These are phyloP conservation scores for Leucopsar rothschildi DNA, from an alignment of 2,113 vertebrate species.

Conservation along the genomic window DNA sequence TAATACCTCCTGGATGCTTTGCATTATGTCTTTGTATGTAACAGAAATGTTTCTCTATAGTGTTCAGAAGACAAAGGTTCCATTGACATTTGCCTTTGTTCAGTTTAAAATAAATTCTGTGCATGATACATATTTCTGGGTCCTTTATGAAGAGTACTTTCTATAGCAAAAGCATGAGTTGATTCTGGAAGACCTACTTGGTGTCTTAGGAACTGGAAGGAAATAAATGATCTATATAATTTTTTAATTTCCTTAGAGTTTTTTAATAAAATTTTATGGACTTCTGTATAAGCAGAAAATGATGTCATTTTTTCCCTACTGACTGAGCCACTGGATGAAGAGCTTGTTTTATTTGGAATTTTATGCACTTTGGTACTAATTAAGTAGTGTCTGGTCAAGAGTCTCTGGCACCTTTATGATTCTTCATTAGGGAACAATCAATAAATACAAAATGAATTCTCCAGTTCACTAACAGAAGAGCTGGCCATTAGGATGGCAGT, in stretches of 20 bases:
- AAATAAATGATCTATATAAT: conserved; percentile 12
- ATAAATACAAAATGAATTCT: conserved; percentile 55
- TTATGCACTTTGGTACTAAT: conserved; percentile 44
- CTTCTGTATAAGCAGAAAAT: conserved; percentile 24
- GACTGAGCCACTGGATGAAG: not conserved
- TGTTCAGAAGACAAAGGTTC: not conserved
- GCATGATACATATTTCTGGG: not conserved
- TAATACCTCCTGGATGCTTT: not conserved
- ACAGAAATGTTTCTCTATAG: not conserved
- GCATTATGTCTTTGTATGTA: not conserved
- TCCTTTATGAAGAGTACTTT: not conserved
- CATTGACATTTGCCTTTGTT: not conserved
- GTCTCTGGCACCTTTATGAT: conserved; percentile 46
- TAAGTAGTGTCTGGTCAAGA: conserved; percentile 56
- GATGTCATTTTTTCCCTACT: not conserved
- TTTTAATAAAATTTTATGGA: not conserved
- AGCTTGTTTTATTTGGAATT: not conserved
- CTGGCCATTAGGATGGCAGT: conserved; percentile 6
- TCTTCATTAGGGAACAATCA: conserved; percentile 57
- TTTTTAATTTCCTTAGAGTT: conserved; percentile 2
- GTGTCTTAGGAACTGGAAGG: not conserved
- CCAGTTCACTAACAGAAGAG: conserved; percentile 12
- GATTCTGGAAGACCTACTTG: conserved; percentile 22
- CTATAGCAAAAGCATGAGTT: not conserved
- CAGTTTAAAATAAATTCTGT: not conserved